Base-by-base conservation (phyloP, 2,888 invertebrate genomes). In the Hanleya hanleyi region DNA sequence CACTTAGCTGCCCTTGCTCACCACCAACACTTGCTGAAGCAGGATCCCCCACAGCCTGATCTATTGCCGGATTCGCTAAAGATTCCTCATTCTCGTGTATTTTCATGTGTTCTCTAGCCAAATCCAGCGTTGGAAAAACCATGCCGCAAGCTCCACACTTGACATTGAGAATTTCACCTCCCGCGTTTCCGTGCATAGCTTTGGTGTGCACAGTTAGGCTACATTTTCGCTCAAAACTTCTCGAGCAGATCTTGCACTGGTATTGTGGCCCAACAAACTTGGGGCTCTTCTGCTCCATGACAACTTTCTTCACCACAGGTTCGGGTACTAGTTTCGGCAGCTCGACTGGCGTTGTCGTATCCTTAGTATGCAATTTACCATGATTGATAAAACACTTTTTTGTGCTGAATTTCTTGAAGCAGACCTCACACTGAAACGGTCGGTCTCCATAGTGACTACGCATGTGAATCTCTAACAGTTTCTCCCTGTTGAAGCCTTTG, bases 401-500 rank as follows among this genome's bases (percentile, higher is more conserved):
- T 57, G 57, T 22, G 2, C 26, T 22, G 32, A 57, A 57, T 32
- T 32, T 57, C 9, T 57, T 57, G 12, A 26, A 22, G 9, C 57
- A 57, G 26, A 57, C 2, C 32, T 57, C 22, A 57, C 57, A 57
- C 22, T 18, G 22, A 26, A 22, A 57, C 15, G 57, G 57, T 15
- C 57, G 22, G 3, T 22, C 15, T 57, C 12, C 12, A 32, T 57
- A 22, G 57, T 57, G 57, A 15, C 57, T 15, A 4, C 67, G 18
- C 32, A 47, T n/a, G 33, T 71, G 57, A 22, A 36, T 49, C 4
- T 29, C 50, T 35, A 70, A 57, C n/a, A 65, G 67, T 37, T 41
- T 71, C 22, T 41, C 22, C 32, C 65, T 71, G 57, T 41, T 57
- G 51, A 67, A 71, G 1, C 50, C 71, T 36, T 61, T 67, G 5